Evolutionary conservation across 2,113 vertebrate species (phyloP), one percentile per base, ranked within the genome.

Genomic region (Cinclus cinclus): DNA sequence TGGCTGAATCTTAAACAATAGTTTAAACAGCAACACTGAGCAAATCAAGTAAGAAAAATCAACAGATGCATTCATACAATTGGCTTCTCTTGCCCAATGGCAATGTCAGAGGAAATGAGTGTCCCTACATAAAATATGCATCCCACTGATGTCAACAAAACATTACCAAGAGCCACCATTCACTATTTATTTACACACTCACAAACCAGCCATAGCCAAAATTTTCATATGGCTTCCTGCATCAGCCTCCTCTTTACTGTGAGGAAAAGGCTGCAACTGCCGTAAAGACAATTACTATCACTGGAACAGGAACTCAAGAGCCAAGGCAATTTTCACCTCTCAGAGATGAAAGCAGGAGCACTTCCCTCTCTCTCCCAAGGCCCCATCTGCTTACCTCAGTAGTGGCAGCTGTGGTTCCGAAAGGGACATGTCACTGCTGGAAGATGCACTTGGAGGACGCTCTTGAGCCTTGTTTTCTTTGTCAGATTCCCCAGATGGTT

Each of bases 401-500:
- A 99, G 97, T 2, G 98, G 97, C 81, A 97, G 98, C 76, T 95
- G 97, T 4, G 98, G 98, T 41, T 99, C 99, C 1, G 98, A 98
- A 15, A 99, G 97, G 13, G 99, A 99, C 96, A 98, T 96, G 83
- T 99, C 99, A 53, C 99, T 99, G 96, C 99, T 99, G 7, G 99
- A 99, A 55, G 98, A 98, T 41, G 99, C 98, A 80, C 99, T 99
- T 9, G 98, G 98, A 37, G 98, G 98, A 79, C 98, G 98, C 77
- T 99, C 99, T 25, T 99, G 98, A 87, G 96, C 98, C 92, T 99
- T 99, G 96, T 99, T 99, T 94, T 99, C 99, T 96, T 99, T 99
- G 96, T 99, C 99, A 1, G 99, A 99, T 97, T 99, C 99, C 88
- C 99, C 99, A 80, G 99, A 99, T 13, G 99, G 99, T 7, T 99